Evolutionary conservation across 2,888 invertebrate species (phyloP).

Genomic region (Toxonevra muliebris): DNA sequence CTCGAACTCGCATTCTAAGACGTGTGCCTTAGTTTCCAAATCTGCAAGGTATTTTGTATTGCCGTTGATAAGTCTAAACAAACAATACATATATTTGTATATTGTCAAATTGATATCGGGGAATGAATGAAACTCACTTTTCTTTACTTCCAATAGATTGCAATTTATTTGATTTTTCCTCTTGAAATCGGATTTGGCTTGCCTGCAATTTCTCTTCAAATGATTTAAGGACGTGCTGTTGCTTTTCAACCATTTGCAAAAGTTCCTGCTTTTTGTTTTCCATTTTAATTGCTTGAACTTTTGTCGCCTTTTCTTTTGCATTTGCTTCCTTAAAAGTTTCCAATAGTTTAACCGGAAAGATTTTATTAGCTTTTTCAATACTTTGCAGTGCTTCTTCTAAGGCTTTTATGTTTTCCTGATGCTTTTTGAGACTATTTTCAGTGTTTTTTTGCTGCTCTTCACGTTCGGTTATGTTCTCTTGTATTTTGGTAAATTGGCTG

Average conservation of each 20-base stretch:
- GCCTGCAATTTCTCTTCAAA: constrained; percentile 28
- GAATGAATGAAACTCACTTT: constrained; percentile 15
- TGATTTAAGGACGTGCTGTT: constrained; percentile 8
- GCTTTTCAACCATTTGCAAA: constrained; percentile 27
- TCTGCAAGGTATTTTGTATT: not conserved
- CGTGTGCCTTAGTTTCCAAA: constrained; percentile 32
- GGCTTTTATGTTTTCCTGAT: constrained; percentile 37
- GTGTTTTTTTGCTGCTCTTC: constrained; percentile 22
- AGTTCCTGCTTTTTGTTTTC: constrained; percentile 16
- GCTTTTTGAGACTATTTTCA: constrained; percentile 38
- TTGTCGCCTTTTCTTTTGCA: constrained; percentile 21
- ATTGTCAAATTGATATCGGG: constrained; percentile 16
- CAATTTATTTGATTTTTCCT: constrained; percentile 6
- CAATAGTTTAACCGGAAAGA: constrained; percentile 40
- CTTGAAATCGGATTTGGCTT: constrained; percentile 21
- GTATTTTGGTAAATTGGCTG: constrained; percentile 29
- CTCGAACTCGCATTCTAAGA: constrained; percentile 27
- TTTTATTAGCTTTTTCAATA: constrained; percentile 40
- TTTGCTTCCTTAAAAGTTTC: constrained; percentile 38
- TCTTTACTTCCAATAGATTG: constrained; percentile 18
- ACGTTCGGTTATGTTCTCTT: constrained; percentile 39
- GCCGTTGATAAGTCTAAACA: no score
- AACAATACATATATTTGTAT: no score
- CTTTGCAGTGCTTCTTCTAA: constrained; percentile 36
- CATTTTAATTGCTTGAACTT: constrained; percentile 6